Conservation (phyloP, 2,888 invertebrate species). For the Heliconius ismenius region DNA sequence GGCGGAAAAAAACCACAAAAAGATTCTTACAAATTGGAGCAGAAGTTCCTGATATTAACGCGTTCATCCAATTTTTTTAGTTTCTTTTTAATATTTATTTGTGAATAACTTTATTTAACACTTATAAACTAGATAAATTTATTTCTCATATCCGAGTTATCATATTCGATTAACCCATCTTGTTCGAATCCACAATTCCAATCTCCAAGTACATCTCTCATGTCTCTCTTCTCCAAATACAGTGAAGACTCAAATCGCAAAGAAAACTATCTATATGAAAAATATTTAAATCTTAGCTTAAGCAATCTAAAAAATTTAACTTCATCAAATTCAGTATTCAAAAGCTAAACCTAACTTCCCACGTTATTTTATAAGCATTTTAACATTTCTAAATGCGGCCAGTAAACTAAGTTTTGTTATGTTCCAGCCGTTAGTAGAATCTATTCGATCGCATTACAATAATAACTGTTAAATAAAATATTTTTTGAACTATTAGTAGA, state of each 20-base stretch:
- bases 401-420: conserved; percentile 48
- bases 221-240: background rate
- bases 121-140: too few species aligned
- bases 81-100: too few species aligned
- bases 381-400: conserved; percentile 46
- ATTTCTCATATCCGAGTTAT: too few species aligned
- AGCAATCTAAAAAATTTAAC: background rate
- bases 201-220: too few species aligned
- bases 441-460: conserved; percentile 42
- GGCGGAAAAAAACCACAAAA: background rate
- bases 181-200: background rate
- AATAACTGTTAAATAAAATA: conserved; percentile 40
- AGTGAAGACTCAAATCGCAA: background rate
- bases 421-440: conserved; percentile 44
- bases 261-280: background rate
- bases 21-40: background rate
- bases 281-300: background rate
- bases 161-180: too few species aligned
- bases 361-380: conserved; percentile 47
- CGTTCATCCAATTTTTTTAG: background rate
- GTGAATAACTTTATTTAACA: too few species aligned
- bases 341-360: conserved; percentile 42
- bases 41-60: background rate
- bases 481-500: conserved; percentile 38
- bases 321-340: conserved; percentile 33